Percentiles rank a stretch among this genome's conserved stretches.
phyloP scores from a whole-genome alignment of 2,797 vertebrate genomes.

The Florisuga fusca region DNA sequence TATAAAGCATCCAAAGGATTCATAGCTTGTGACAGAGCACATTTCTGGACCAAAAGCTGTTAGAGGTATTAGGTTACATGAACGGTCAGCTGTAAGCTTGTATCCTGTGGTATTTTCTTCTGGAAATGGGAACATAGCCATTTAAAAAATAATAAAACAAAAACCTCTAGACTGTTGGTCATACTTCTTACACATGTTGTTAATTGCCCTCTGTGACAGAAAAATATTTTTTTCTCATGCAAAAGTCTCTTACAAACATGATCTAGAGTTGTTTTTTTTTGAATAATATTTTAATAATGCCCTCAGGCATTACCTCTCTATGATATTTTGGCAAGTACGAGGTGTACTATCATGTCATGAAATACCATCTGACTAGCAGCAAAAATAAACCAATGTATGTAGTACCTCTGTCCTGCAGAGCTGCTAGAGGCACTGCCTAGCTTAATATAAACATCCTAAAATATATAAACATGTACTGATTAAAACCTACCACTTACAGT shows the following conservation, averaged over 20 bases:
- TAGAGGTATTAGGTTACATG: background rate
- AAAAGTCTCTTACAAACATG: background rate
- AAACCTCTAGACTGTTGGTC: background rate
- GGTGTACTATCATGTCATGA: background rate
- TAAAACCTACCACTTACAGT: background rate
- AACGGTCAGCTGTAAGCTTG: background rate
- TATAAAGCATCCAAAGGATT: background rate
- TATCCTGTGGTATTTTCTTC: background rate
- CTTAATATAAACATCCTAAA: constrained; percentile 21
- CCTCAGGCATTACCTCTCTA: background rate
- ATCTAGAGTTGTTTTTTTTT: background rate
- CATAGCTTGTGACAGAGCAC: background rate
- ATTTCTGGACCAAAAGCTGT: background rate
- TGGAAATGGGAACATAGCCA: rapidly evolving
- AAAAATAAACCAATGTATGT: background rate
- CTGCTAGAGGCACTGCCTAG: background rate
- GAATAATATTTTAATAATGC: background rate
- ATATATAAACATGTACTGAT: background rate
- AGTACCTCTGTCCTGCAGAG: background rate
- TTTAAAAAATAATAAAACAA: background rate
- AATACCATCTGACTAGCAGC: background rate
- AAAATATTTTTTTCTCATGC: background rate
- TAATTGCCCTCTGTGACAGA: background rate
- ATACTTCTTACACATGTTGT: background rate
- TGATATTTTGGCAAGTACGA: background rate